A percentile compares a stretch with the other conserved stretches of the same genome.
phyloP scores from a whole-genome alignment of 2,797 vertebrate genomes.

The Agapornis canus region DNA sequence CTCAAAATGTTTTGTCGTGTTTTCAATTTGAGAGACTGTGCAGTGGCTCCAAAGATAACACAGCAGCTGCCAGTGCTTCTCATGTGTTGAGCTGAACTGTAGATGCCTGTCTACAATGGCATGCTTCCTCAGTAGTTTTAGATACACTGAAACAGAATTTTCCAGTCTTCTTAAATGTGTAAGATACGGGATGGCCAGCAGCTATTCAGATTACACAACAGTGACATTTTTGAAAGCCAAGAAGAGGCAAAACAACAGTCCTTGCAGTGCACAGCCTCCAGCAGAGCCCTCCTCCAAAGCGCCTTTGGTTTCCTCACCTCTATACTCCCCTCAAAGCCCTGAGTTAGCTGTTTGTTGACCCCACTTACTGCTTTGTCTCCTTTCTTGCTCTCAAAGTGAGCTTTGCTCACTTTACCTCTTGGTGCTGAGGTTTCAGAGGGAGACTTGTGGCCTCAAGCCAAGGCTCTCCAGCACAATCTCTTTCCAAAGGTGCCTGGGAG shows the following conservation, averaged over 20 bases:
- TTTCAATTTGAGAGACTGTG: conserved; percentile 31
- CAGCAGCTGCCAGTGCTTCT: conserved; percentile 27
- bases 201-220: conserved; percentile 51
- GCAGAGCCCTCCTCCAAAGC: not conserved
- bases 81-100: not conserved
- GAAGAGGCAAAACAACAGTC: conserved; percentile 4
- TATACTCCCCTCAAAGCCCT: not conserved
- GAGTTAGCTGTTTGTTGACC: not conserved
- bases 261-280: not conserved
- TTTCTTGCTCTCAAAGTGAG: not conserved
- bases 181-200: conserved; percentile 17
- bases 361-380: not conserved
- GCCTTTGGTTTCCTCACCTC: not conserved
- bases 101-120: conserved; percentile 37
- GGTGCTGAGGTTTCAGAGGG: not conserved
- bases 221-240: conserved; percentile 11
- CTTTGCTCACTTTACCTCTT: not conserved
- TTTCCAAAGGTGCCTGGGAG: not conserved
- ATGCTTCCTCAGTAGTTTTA: conserved; percentile 16
- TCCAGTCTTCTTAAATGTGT: conserved; percentile 30
- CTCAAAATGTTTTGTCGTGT: conserved; percentile 48
- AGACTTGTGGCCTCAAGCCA: not conserved
- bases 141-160: conserved; percentile 45
- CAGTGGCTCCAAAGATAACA: conserved; percentile 65
- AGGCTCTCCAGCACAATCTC: not conserved